These are phyloP conservation scores for Protosalanx chinensis DNA, from an alignment of 2,797 vertebrate genomes.

Conservation along the genomic window DNA sequence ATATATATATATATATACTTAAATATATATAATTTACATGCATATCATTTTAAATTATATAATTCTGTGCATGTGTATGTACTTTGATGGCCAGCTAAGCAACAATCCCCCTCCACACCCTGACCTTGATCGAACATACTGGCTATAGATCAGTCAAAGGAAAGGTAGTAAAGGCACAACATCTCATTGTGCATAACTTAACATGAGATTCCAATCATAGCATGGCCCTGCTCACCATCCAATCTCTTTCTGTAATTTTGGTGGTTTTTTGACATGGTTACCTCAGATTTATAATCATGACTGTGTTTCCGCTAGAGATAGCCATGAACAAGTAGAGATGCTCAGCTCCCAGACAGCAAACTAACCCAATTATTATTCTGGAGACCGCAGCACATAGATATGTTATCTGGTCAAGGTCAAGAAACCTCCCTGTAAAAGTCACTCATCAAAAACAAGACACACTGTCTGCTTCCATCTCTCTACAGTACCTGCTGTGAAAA, in stretches of 20 bases:
- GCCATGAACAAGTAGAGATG: conserved; percentile 12
- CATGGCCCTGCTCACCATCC: not conserved
- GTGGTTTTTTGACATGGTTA: not conserved
- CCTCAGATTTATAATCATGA: not conserved
- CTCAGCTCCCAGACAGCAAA: conserved; percentile 42
- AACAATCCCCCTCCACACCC: not conserved
- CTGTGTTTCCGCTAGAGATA: not conserved
- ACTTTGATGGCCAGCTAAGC: not conserved
- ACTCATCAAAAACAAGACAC: conserved; percentile 28
- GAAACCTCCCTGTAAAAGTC: conserved; percentile 22
- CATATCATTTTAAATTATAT: too few species aligned
- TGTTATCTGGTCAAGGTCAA: conserved; percentile 57
- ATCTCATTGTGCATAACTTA: not conserved
- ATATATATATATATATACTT: too few species aligned
- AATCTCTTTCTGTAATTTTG: not conserved
- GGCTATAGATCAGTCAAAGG: not conserved
- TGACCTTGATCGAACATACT: not conserved
- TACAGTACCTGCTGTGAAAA: not conserved
- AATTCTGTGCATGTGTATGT: not conserved
- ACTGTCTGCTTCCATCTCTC: conserved; percentile 6
- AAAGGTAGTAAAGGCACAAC: not conserved
- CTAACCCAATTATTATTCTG: conserved; percentile 46
- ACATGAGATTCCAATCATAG: not conserved
- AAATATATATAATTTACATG: too few species aligned
- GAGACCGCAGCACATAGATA: conserved; percentile 27